Conservation (phyloP, 2,113 vertebrate genomes). For the Cygnus atratus region DNA sequence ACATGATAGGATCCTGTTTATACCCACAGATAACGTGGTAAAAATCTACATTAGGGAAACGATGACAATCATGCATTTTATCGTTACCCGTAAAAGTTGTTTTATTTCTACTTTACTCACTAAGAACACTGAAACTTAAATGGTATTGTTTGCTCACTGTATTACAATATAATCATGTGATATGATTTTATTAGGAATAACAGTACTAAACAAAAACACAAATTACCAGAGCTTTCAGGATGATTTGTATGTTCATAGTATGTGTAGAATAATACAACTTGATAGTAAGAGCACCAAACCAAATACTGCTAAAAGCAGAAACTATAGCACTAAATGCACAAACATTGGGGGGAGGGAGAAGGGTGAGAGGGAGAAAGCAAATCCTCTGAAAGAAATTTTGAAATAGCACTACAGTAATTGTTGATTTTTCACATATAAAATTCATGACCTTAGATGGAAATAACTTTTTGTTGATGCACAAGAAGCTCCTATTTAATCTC, state of each 20-base stretch:
- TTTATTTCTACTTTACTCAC: neutral
- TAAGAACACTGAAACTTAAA: neutral
- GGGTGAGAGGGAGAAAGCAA: neutral
- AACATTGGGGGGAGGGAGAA: neutral
- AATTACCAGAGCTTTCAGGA: conserved; percentile 18
- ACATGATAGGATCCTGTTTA: neutral
- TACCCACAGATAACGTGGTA: rapidly evolving
- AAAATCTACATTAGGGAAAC: neutral
- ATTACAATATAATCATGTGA: conserved; percentile 25
- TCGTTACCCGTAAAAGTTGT: neutral
- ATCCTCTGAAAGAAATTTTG: neutral
- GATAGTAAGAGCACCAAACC: neutral
- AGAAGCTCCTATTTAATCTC: neutral
- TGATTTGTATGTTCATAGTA: conserved; percentile 15
- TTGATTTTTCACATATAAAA: conserved; percentile 42
- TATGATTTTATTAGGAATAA: neutral
- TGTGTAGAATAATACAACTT: neutral
- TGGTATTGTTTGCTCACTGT: neutral
- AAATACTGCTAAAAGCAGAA: conserved; percentile 31
- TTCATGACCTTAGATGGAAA: conserved; percentile 33
- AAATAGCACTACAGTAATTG: conserved; percentile 5
- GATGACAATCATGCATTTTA: neutral
- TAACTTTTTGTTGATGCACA: conserved; percentile 3
- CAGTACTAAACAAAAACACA: neutral
- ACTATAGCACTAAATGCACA: neutral